Base-by-base conservation (phyloP, 2,888 invertebrate species). In the Xestia ashworthii region DNA sequence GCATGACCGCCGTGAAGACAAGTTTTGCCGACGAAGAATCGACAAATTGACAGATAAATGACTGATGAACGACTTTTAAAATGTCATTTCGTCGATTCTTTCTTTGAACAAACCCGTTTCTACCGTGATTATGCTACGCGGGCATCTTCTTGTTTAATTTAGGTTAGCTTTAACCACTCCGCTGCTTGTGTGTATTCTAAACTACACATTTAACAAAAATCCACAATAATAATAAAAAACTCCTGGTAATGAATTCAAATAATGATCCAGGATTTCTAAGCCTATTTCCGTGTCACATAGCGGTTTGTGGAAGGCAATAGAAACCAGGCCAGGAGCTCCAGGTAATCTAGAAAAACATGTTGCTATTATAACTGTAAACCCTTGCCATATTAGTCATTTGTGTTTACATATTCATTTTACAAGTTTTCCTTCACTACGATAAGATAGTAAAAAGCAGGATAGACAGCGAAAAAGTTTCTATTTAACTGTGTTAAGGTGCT, bases 311-410 rank as follows among this genome's bases (percentile, higher is more conserved):
- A 74, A 78, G 73, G 76, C 74, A 73, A 83, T 64, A 60, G 81
- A 74, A 83, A 83, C 70, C 81, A 75, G 81, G 76, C 62, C 64
- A 74, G 76, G 73, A 74, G 71, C 74, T 38, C 74, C 76, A 78
- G 82, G 68, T 69, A 79, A 81, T 81, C 83, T 74, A 85, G 85
- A 83, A 83, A 81, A 87, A 83, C 87, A 50, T 64, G 85, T 80
- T 58, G 73, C 62, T 60, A 48, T 75, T 71, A 71, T 58, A 82
- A 84, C 76, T 66, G 74, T 73, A 38, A 74, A 71, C 53, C 70
- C 53, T 72, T 55, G 41, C 78, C 60, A 58, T 73, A 60, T 67
- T 74, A 50, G 69, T 77, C 38, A 67, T 71, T 55, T 58, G 41
- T 64, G 48, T 69, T 68, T 66, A 67, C 60, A 41, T 84, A 71